Conservation (phyloP, 23 tunicate genomes). For the Trididemnum nubilum region DNA sequence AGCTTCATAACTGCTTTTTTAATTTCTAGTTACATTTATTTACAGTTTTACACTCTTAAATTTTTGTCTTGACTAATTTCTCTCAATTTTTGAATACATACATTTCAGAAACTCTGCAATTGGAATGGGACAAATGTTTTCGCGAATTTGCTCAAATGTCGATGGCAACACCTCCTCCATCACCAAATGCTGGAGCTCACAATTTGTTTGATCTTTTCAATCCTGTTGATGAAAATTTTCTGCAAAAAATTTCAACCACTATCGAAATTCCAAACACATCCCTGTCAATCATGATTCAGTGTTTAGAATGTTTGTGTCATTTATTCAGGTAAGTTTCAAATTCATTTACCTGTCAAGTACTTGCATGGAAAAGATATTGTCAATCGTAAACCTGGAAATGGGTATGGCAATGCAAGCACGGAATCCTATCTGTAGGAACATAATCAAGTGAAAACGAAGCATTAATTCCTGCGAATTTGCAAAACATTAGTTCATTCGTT, state of each 20-base stretch:
- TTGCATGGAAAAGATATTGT: no score
- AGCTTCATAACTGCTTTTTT: no score
- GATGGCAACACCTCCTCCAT: constrained; percentile 78
- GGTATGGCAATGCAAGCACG: no score
- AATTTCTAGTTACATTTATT: no score
- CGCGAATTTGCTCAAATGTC: constrained; percentile 18
- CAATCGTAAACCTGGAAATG: no score
- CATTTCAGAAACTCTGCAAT: constrained; percentile 15
- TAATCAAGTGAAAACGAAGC: no score
- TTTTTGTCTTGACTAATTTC: no score
- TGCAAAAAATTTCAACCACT: not conserved
- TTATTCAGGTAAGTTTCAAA: constrained; percentile 53
- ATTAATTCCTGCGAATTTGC: no score
- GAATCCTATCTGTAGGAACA: no score
- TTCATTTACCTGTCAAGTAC: not conserved
- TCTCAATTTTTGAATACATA: no score
- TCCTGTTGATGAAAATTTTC: constrained; percentile 26
- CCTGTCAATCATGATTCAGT: constrained; percentile 27
- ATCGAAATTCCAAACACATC: constrained; percentile 41
- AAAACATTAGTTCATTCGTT: no score
- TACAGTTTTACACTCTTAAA: no score
- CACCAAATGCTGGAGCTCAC: constrained; percentile 47
- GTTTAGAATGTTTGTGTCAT: constrained; percentile 81
- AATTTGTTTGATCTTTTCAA: constrained; percentile 57
- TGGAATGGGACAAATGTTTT: constrained; percentile 69